phyloP scores from a whole-genome alignment of 2,888 invertebrate genomes.

The Drosophila anomelani region DNA sequence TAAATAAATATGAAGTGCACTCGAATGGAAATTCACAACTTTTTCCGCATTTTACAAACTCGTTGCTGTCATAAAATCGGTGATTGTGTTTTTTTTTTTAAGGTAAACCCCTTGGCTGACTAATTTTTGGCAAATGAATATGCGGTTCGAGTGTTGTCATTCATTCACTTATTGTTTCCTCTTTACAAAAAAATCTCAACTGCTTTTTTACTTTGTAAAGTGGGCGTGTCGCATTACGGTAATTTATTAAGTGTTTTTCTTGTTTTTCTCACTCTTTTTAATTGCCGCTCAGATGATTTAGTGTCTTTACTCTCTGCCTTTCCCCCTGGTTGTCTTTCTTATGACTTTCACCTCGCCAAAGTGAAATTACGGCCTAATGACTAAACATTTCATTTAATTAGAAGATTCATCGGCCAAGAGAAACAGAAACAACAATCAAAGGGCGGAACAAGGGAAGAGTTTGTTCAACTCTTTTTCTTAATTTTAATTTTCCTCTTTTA shows the following conservation, averaged over 20 bases:
- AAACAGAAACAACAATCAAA: constrained; percentile 40
- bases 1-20: constrained; percentile 39
- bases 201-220: constrained; percentile 38
- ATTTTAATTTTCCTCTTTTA: constrained; percentile 10
- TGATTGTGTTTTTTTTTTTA: constrained; percentile 14
- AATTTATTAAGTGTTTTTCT: constrained; percentile 59
- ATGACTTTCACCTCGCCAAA: constrained; percentile 73
- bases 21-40: constrained; percentile 31
- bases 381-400: constrained; percentile 75
- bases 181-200: constrained; percentile 2
- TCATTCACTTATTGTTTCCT: constrained; percentile 37
- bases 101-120: constrained; percentile 23
- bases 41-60: constrained; percentile 38
- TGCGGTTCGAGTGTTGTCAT: constrained; percentile 35
- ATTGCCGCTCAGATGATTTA: constrained; percentile 59
- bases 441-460: constrained; percentile 54
- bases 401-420: constrained; percentile 62
- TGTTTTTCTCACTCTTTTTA: constrained; percentile 49
- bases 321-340: constrained; percentile 29
- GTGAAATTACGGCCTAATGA: constrained; percentile 77
- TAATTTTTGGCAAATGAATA: constrained; percentile 42
- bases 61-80: constrained; percentile 31
- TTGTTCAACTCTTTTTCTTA: constrained; percentile 54
- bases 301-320: constrained; percentile 35
- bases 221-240: constrained; percentile 58